Percentiles rank a stretch among this genome's conserved stretches.
phyloP scores from a whole-genome alignment of 1,140 invertebrate genomes.

The Dendroctonus ponderosae region DNA sequence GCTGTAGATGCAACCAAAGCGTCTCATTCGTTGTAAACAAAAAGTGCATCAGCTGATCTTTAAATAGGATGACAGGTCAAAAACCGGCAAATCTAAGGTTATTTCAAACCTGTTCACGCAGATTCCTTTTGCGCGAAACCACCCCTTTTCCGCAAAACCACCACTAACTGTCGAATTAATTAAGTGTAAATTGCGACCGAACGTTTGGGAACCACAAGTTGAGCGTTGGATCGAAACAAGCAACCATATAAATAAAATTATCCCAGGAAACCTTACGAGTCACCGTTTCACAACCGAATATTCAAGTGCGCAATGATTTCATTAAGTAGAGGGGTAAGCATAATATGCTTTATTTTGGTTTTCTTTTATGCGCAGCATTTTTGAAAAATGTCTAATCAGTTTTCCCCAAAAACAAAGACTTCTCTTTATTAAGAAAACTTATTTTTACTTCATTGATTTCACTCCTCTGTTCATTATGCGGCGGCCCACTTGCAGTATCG shows the following conservation, averaged over 20 bases:
- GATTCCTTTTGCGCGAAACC: neutral
- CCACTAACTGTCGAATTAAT: no score
- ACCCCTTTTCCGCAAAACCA: neutral
- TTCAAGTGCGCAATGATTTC: slow-evolving; percentile 20
- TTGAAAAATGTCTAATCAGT: neutral
- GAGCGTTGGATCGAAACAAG: slow-evolving; percentile 18
- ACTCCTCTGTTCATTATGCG: no score
- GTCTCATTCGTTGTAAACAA: slow-evolving; percentile 27
- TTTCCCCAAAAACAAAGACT: no score
- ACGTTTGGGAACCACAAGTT: slow-evolving; percentile 5
- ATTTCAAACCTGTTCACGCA: neutral
- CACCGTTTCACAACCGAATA: slow-evolving; percentile 10
- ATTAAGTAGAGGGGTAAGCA: neutral
- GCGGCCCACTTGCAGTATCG: no score
- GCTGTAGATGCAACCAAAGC: no score
- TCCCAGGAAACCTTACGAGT: slow-evolving; percentile 12
- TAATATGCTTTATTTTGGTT: slow-evolving; percentile 6
- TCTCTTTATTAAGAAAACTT: no score
- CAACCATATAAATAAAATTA: slow-evolving; percentile 17
- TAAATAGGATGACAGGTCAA: slow-evolving; percentile 35
- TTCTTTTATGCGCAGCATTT: slow-evolving; percentile 26
- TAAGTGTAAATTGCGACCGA: no score
- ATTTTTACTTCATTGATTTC: no score
- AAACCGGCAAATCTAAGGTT: slow-evolving; percentile 32
- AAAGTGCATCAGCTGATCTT: slow-evolving; percentile 32